phyloP scores from a whole-genome alignment of 23 tunicate species.

The Ascidia mentula region DNA sequence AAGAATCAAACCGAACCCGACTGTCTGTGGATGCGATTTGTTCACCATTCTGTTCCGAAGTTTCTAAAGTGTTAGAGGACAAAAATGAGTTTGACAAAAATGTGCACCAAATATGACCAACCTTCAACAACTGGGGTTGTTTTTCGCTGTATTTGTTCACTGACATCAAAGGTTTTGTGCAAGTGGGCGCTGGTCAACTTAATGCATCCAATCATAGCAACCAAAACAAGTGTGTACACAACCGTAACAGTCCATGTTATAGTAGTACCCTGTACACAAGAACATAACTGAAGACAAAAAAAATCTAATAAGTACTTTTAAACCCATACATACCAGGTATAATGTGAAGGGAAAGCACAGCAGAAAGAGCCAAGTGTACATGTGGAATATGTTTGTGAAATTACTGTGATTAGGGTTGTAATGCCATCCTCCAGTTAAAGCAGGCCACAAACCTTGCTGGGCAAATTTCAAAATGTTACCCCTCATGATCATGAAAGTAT shows the following conservation, averaged over 20 bases:
- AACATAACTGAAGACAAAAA: neutral
- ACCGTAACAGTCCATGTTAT: neutral
- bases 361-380: slow-evolving; percentile 77
- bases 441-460: slow-evolving; percentile 85
- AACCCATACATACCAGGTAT: slow-evolving; percentile 56
- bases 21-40: neutral
- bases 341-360: slow-evolving; percentile 61
- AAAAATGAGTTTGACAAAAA: neutral
- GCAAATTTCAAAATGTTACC: slow-evolving; percentile 54
- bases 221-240: neutral
- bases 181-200: neutral
- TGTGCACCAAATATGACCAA: neutral
- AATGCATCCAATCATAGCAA: neutral
- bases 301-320: neutral
- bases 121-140: neutral
- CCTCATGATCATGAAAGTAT: slow-evolving; percentile 49
- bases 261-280: neutral
- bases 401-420: slow-evolving; percentile 59
- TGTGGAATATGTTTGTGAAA: slow-evolving; percentile 82
- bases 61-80: neutral
- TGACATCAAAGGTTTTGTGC: neutral
- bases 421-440: slow-evolving; percentile 94
- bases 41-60: neutral
- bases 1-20: neutral
- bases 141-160: neutral